Conservation (phyloP, 2,888 invertebrate species). For the Pseudanteris insignis region DNA sequence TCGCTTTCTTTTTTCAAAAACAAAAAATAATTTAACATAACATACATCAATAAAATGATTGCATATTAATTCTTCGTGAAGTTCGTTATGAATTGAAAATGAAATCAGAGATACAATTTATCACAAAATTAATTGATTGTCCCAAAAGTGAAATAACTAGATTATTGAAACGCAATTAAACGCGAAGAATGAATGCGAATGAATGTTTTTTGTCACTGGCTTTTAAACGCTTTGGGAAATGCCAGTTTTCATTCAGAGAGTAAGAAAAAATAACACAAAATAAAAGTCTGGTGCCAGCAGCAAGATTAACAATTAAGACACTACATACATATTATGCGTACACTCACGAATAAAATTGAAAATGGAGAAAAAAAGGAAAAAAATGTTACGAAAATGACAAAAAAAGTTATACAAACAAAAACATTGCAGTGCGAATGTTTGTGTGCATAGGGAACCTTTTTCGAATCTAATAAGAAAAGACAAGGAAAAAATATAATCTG, state of each 20-base stretch:
- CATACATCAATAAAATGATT: too few species aligned
- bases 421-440: constrained; percentile 50
- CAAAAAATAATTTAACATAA: too few species aligned
- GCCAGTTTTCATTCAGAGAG: constrained; percentile 38
- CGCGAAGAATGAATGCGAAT: constrained; percentile 22
- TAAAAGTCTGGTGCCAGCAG: constrained; percentile 52
- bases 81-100: constrained; percentile 10
- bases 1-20: too few species aligned
- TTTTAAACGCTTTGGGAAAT: constrained; percentile 46
- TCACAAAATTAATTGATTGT: neutral
- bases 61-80: neutral
- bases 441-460: constrained; percentile 52
- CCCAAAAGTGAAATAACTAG: constrained; percentile 18
- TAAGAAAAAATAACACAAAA: constrained; percentile 42
- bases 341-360: constrained; percentile 25
- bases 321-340: constrained; percentile 19
- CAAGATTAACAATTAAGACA: constrained; percentile 47
- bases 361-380: constrained; percentile 33
- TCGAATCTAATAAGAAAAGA: constrained; percentile 54
- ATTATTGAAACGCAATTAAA: constrained; percentile 27
- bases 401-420: constrained; percentile 42
- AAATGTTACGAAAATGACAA: constrained; percentile 33
- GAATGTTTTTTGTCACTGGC: constrained; percentile 44
- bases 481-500: constrained; percentile 57
- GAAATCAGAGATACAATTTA: constrained; percentile 8